Evolutionary conservation across 2,888 invertebrate genomes (phyloP).

Genomic region (Liopterus haemorrhoidalis): DNA sequence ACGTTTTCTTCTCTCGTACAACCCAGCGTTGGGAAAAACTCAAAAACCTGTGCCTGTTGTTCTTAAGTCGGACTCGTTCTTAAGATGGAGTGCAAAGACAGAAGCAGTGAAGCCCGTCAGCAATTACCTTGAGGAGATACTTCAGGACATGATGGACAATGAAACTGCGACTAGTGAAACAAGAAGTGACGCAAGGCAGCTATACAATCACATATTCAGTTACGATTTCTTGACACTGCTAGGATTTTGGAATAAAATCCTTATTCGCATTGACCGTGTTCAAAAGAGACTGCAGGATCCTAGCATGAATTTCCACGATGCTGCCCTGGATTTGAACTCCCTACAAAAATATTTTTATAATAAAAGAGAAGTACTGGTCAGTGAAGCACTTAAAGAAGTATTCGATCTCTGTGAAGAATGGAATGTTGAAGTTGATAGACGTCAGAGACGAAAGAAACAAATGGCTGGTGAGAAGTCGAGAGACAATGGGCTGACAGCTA

Average conservation of each 20-base stretch:
- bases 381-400: constrained; percentile 1
- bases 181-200: too few species aligned
- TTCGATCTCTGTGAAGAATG: constrained; percentile 8
- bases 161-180: too few species aligned
- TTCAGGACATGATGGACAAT: too few species aligned
- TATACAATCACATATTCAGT: too few species aligned
- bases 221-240: too few species aligned
- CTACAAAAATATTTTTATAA: constrained; percentile 6
- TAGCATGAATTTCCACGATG: constrained; percentile 10
- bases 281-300: constrained; percentile 12
- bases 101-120: too few species aligned
- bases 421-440: constrained; percentile 5
- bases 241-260: too few species aligned
- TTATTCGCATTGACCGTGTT: too few species aligned
- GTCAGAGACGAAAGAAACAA: constrained; percentile 1
- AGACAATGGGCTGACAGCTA: constrained; percentile 5
- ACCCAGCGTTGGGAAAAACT: constrained; percentile 18
- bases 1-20: constrained; percentile 17
- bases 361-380: constrained; percentile 5
- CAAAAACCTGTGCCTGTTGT: constrained; percentile 1
- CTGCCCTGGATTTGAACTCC: constrained; percentile 4
- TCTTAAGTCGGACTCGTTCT: too few species aligned
- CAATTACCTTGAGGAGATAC: too few species aligned
- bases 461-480: constrained; percentile 8
- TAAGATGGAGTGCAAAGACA: too few species aligned